Base-by-base conservation (phyloP, 2,797 vertebrate genomes). In the Natrix natrix region DNA sequence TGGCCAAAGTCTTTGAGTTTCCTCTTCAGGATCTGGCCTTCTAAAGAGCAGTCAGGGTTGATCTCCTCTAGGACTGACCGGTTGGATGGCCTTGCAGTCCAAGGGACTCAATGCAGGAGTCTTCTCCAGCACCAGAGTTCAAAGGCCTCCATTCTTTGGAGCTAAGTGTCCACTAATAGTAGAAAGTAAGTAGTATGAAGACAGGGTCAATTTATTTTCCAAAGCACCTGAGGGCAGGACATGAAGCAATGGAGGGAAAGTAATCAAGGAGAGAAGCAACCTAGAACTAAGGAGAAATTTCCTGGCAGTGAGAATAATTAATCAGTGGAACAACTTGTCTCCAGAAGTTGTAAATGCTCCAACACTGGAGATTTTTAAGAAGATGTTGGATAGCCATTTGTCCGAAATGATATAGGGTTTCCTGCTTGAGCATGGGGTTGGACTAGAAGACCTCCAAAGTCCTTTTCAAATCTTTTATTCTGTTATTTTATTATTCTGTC, bases 401-500 rank as follows among this genome's bases (percentile, higher is more conserved):
- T 14, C 11, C n/a, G 28, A n/a, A n/a, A 5, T n/a, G 28, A 0
- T n/a, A 0, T 5, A n/a, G 28, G 63, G 12, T n/a, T 1, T 66
- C 63, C 28, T 66, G 28, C 63, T 0, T 66, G 5, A n/a, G 63
- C 12, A 66, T 0, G 28, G 63, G 12, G 28, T 66, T 66, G 28
- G 63, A n/a, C 28, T 66, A n/a, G 61, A n/a, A n/a, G 26, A 60
- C 22, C 59, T 60, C 59, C 59, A 60, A 24, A 22, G 22, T 24
- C 2, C 59, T 20, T 59, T 8, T 2, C 2, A 24, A 60, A 2
- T 24, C 59, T 60, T 20, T 8, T 8, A 60, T 24, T 56, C 55
- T 56, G 55, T 56, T 16, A 56, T 56, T 56, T 4, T 24, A 60
- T 60, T 8, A 60, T 22, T 60, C 59, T 66, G 28, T 66, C 28